Percentiles rank a stretch among this genome's conserved stretches.
Evolutionary conservation across 2,113 vertebrate species (phyloP).

Genomic region (Bubo scandiacus): DNA sequence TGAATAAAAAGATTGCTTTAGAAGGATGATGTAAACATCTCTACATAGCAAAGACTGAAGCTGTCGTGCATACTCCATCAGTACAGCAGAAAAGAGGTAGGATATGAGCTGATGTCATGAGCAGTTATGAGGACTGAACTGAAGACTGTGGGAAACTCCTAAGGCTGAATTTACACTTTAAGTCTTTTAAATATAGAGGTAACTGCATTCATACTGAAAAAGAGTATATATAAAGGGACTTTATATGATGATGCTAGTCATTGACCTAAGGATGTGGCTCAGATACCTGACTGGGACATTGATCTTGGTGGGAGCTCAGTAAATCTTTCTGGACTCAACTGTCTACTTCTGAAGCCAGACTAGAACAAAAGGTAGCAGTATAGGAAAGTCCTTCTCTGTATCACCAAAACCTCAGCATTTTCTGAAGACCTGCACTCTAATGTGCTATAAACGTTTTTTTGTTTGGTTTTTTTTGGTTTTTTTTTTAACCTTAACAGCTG

Average conservation of each 20-base stretch:
- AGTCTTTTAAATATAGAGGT: neutral
- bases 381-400: neutral
- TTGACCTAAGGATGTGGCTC: neutral
- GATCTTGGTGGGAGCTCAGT: neutral
- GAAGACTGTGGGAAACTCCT: neutral
- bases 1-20: neutral
- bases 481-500: neutral
- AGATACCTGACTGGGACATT: neutral
- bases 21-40: neutral
- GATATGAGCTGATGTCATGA: neutral
- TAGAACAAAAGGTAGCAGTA: neutral
- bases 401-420: neutral
- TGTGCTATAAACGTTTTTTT: neutral
- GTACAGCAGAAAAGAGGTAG: neutral
- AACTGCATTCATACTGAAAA: neutral
- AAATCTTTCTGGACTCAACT: neutral
- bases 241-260: neutral
- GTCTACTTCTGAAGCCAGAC: neutral
- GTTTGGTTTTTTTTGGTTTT: neutral
- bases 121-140: neutral
- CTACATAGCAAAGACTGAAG: neutral
- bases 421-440: neutral
- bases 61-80: neutral
- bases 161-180: neutral
- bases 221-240: neutral